Base-by-base conservation (phyloP, 2,113 vertebrate species). In the Nothoprocta pentlandii region DNA sequence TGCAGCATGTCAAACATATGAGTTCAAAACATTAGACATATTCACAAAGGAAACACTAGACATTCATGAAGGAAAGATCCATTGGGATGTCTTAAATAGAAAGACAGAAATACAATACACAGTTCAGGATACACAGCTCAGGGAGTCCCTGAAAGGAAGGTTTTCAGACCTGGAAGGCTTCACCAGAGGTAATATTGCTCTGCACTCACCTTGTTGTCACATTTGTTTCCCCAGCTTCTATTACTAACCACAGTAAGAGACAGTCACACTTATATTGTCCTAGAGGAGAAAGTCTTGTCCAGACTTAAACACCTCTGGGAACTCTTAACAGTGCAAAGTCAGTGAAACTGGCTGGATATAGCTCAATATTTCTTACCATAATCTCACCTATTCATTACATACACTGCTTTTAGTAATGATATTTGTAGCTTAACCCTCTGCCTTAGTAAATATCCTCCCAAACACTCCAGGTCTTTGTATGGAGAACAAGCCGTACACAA, bases 121-220 rank as follows among this genome's bases (percentile, higher is more conserved):
- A 61, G 54, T 41, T 76, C 19, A 54, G 63, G 85, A 73, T 22
- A 71, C 28, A 7, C 21, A 61, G 54, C 44, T 76, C 19, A 54
- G 63, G 85, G 69, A 71, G 49, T 39, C 69, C 69, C 47, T 39
- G 47, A 71, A 85, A 67, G 41, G 34, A 47, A 88, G 69, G 34
- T 88, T 93, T 90, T 68, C 69, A 84, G 46, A 17, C 34, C 62
- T 56, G 78, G 47, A 81, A 85, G n/a, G 41, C 53, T 62, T 44
- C 6, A 1, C 42, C 39, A 89, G 53, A 82, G 77, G 47, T 58
- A 63, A 22, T 1, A 3, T 70, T 64, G 26, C 13, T 42, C 36
- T 69, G 15, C 36, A n/a, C 47, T 85, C 19, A 0, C n/a, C 54
- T 42, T 0, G 0, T 59, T 85, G 30, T 70, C 73, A 80, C 21